These are phyloP conservation scores for Drosophila kikkawai DNA, from an alignment of 1,140 invertebrate genomes.

Conservation along the genomic window DNA sequence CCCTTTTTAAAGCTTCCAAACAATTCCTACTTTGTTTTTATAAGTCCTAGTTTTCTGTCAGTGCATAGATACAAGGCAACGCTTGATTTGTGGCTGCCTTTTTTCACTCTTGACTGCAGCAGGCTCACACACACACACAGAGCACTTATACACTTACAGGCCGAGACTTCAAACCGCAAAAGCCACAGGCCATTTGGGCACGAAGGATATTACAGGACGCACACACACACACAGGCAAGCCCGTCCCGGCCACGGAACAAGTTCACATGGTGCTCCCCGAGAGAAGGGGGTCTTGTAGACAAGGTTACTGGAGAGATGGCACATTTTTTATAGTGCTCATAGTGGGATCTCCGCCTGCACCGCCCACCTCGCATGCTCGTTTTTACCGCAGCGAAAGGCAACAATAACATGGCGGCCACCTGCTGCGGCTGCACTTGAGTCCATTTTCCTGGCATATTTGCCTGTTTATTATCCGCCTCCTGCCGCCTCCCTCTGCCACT, in stretches of 20 bases:
- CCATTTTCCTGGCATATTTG: conserved; percentile 60
- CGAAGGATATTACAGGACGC: conserved; percentile 72
- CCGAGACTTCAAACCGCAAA: conserved; percentile 71
- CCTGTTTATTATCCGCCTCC: conserved; percentile 52
- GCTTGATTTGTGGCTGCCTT: conserved; percentile 78
- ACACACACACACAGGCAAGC: conserved; percentile 30
- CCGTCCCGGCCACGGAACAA: conserved; percentile 9
- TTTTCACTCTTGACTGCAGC: conserved; percentile 79
- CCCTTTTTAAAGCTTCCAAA: no score
- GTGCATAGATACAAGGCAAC: conserved; percentile 50
- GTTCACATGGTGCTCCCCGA: conserved; percentile 25
- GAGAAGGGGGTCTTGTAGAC: conserved; percentile 55
- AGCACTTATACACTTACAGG: conserved; percentile 53
- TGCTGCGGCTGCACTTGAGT: conserved; percentile 82
- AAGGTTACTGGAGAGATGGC: conserved; percentile 73
- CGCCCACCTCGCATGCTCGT: neutral
- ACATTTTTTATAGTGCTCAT: conserved; percentile 60
- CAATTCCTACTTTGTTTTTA: neutral
- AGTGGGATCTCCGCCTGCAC: conserved; percentile 41
- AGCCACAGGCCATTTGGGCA: conserved; percentile 77
- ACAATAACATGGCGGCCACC: conserved; percentile 75
- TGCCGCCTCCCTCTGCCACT: neutral
- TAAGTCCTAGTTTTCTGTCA: neutral
- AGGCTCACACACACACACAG: conserved; percentile 38
- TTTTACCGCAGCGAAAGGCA: conserved; percentile 33